These are phyloP conservation scores for Psettodes erumei DNA, from an alignment of 2,113 vertebrate species.

Conservation along the genomic window DNA sequence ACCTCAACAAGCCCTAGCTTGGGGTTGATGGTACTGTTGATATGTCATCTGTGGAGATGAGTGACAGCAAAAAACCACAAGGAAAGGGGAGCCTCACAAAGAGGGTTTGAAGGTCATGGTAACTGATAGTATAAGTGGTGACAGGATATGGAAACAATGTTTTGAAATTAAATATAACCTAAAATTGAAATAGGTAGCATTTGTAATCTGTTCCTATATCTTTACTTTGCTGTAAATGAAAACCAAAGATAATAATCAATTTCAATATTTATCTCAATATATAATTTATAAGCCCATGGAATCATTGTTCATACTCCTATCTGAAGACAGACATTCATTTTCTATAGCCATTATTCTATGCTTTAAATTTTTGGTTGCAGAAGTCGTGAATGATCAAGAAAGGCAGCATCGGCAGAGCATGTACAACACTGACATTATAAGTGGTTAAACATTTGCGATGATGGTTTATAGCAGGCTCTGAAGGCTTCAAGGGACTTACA, in stretches of 20 bases:
- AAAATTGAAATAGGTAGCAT: background rate
- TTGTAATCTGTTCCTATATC: background rate
- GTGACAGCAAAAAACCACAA: constrained; percentile 23
- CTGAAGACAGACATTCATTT: background rate
- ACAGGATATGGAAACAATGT: background rate
- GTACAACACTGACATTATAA: background rate
- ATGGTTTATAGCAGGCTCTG: background rate
- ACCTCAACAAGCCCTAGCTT: constrained; percentile 64
- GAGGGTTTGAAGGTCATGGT: background rate
- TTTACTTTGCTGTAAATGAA: background rate
- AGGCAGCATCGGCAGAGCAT: background rate
- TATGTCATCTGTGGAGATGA: constrained; percentile 49
- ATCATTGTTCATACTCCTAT: background rate
- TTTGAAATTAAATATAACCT: background rate
- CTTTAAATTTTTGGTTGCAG: background rate
- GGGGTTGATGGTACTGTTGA: constrained; percentile 41
- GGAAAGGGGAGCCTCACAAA: background rate
- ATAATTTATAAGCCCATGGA: too few relatives aligned
- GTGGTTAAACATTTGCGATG: background rate
- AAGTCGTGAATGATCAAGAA: background rate
- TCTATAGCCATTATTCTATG: background rate
- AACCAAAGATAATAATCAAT: background rate
- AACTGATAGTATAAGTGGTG: constrained; percentile 30
- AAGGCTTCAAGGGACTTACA: background rate
- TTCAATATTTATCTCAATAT: too few relatives aligned